A percentile compares a stretch with the other conserved stretches of the same genome.
phyloP scores from a whole-genome alignment of 2,113 vertebrate genomes.

The Equus quagga region DNA sequence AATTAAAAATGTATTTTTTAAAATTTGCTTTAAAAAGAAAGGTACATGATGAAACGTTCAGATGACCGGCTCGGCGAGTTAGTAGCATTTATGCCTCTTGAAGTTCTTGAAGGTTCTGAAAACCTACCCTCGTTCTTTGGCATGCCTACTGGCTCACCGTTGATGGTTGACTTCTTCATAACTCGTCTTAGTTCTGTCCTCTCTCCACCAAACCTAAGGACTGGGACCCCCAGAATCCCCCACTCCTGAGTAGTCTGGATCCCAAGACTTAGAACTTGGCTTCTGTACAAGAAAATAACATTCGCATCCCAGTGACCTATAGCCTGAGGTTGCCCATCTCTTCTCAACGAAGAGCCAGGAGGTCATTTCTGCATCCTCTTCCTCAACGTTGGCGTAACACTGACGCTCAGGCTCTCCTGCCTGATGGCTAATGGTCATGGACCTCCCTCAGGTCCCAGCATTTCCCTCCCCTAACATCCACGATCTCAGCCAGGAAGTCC shows the following conservation, averaged over 20 bases:
- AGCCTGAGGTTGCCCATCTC: not conserved
- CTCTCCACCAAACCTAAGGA: not conserved
- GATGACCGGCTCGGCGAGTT: not conserved
- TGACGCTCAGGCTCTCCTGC: not conserved
- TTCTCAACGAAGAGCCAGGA: not conserved
- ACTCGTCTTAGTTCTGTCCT: not conserved
- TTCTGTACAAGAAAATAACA: not conserved
- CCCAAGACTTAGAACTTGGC: not conserved
- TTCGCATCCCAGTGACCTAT: fast-evolving
- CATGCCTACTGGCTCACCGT: too few species aligned
- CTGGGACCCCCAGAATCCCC: not conserved
- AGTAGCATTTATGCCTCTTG: too few species aligned
- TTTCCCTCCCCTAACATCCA: not conserved
- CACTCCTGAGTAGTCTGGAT: not conserved
- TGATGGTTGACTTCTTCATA: not conserved
- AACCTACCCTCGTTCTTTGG: not conserved
- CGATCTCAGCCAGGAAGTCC: not conserved
- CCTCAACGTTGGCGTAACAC: not conserved
- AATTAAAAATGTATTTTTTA: not conserved
- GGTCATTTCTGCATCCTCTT: not conserved
- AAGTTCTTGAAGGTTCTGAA: not conserved
- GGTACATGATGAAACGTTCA: not conserved
- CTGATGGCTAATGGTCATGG: not conserved
- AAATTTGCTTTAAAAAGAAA: not conserved
- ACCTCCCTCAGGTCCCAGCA: not conserved